Percentiles rank a stretch among this genome's conserved stretches.
phyloP scores from a whole-genome alignment of 1,140 invertebrate genomes.

The Macrobrachium nipponense region DNA sequence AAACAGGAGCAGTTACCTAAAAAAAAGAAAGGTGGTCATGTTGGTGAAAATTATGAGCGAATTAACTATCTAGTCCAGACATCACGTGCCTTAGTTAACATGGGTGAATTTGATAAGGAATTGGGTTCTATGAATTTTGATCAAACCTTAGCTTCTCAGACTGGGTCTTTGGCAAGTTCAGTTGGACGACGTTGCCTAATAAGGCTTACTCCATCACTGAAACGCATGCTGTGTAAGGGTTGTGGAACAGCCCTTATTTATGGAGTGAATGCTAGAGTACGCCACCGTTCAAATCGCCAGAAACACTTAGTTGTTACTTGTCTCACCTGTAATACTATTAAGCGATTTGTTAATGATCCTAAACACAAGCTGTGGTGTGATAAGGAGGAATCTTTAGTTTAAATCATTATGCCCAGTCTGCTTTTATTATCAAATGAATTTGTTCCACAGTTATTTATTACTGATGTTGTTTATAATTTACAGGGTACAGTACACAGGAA shows the following conservation, averaged over 20 bases:
- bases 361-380: conserved; percentile 49
- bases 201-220: conserved; percentile 33
- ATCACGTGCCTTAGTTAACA: conserved; percentile 18
- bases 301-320: conserved; percentile 51
- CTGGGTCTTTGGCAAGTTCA: conserved; percentile 33
- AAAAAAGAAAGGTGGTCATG: conserved; percentile 50
- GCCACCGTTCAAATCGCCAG: conserved; percentile 35
- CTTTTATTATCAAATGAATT: no score
- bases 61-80: conserved; percentile 61
- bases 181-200: conserved; percentile 49
- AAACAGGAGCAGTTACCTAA: conserved; percentile 21
- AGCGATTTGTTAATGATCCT: conserved; percentile 38
- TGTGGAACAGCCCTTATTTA: conserved; percentile 44
- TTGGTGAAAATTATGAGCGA: conserved; percentile 57
- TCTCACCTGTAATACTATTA: conserved; percentile 45
- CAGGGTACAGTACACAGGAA: no score
- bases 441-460: no score
- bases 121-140: neutral
- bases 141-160: conserved; percentile 29
- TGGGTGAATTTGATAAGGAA: neutral
- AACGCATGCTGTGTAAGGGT: conserved; percentile 46
- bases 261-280: conserved; percentile 48
- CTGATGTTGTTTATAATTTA: no score
- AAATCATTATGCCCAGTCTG: neutral
- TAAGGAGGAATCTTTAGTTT: conserved; percentile 35